Base-by-base conservation (phyloP, 1,140 invertebrate species). In the Halesus radiatus region DNA sequence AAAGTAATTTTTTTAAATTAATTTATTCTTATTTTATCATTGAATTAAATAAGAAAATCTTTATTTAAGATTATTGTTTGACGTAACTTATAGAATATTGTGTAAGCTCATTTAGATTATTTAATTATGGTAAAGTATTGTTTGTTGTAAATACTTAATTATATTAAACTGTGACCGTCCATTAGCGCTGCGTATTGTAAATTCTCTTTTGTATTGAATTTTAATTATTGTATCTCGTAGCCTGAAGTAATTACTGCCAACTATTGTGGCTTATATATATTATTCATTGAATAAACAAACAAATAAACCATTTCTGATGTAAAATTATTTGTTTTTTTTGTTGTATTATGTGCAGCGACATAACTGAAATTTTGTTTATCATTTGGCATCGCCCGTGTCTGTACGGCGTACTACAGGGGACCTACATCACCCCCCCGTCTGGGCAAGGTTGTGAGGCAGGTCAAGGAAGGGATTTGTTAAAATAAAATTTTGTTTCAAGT, bases 111-210 rank as follows among this genome's bases (percentile, higher is more conserved):
- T 45, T 13, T 45, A 45, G 37, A 45, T 45, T 13, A 13, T 13
- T 13, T 45, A 13, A 45, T 32, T 45, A 13, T 45, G 10, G 37
- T 45, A 13, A 23, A 23, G 32, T 76, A 50, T 60, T 80, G 22
- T 32, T 53, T 64, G 45, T 73, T 29, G 73, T 53, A 72, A 50
- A 77, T 54, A 50, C 20, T 78, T 56, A 78, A 81, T 45, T 45
- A 45, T 45, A 45, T 45, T 45, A 13, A 45, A 45, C 37, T 76
- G 60, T 76, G 70, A 78, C 80, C 80, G 80, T 81, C 80, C 80
- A 81, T 73, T 81, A 77, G 60, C 60, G 58, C 64, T 76, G 66
- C 75, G 15, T 80, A 29, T 52, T 72, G 45, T 77, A 53, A 20
- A 77, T 77, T 72, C 54, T 32, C 22, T 73, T 73, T 81, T 64